Percentiles rank a stretch among this genome's conserved stretches.
phyloP scores from a whole-genome alignment of 2,797 vertebrate genomes.

The Rhynchotus rufescens region DNA sequence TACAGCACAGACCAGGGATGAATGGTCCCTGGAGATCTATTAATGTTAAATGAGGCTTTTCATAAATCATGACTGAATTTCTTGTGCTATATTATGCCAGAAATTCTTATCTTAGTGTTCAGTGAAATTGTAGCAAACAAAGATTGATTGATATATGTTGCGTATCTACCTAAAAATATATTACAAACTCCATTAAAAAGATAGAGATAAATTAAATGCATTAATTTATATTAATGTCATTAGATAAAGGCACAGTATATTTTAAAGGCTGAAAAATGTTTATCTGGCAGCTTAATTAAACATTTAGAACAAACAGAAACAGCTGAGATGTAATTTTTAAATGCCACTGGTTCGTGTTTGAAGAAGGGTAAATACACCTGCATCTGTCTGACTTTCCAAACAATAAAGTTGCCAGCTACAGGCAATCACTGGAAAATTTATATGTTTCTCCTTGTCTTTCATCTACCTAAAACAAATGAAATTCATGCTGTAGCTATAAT shows the following conservation, averaged over 20 bases:
- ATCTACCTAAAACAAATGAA: conserved; percentile 41
- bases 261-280: background rate
- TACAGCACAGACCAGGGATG: background rate
- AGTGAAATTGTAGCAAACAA: conserved; percentile 6
- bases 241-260: background rate
- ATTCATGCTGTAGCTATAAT: background rate
- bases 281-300: background rate
- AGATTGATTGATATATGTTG: background rate
- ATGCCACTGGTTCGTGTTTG: background rate
- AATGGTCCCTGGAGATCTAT: conserved; percentile 25
- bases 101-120: background rate
- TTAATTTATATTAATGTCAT: background rate
- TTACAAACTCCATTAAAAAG: background rate
- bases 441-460: background rate
- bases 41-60: conserved; percentile 61
- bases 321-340: background rate
- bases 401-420: background rate
- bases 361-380: background rate
- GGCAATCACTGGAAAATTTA: background rate
- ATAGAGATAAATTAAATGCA: background rate
- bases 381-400: background rate
- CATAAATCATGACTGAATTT: conserved; percentile 55
- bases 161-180: background rate
- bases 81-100: background rate
- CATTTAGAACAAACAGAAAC: conserved; percentile 22